phyloP scores from a whole-genome alignment of 1,140 invertebrate species.

The Zeugodacus cucurbitae region DNA sequence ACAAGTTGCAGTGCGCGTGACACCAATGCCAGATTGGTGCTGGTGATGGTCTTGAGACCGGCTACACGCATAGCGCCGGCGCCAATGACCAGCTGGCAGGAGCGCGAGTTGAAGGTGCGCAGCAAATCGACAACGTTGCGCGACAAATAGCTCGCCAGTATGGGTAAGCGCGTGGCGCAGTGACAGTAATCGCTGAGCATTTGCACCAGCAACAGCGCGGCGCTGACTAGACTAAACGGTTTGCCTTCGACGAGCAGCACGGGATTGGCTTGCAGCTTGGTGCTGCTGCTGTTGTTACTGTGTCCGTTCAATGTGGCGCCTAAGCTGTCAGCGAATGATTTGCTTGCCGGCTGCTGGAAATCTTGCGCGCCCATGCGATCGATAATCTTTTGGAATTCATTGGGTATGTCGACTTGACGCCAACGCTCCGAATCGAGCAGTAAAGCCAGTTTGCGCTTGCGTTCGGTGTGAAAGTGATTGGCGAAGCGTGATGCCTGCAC shows the following conservation, averaged over 20 bases:
- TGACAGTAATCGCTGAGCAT: constrained; percentile 92
- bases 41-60: constrained; percentile 96
- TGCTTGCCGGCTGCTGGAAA: constrained; percentile 53
- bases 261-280: constrained; percentile 64
- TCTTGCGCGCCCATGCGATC: constrained; percentile 74
- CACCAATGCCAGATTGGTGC: constrained; percentile 91
- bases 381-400: constrained; percentile 87
- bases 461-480: constrained; percentile 88
- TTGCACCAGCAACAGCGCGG: constrained; percentile 85
- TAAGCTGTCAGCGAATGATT: constrained; percentile 56
- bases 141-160: constrained; percentile 76
- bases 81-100: constrained; percentile 93
- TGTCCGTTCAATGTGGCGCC: constrained; percentile 35
- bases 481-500: constrained; percentile 92
- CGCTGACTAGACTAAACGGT: constrained; percentile 86
- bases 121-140: constrained; percentile 88
- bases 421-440: constrained; percentile 92
- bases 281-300: constrained; percentile 47
- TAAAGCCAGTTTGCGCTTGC: constrained; percentile 84
- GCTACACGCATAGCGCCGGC: constrained; percentile 94
- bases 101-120: constrained; percentile 90
- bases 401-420: constrained; percentile 91
- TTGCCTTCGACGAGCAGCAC: constrained; percentile 81
- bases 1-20: constrained; percentile 87
- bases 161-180: constrained; percentile 76